A percentile compares a stretch with the other conserved stretches of the same genome.
Evolutionary conservation across 2,113 vertebrate genomes (phyloP).

Genomic region (Perognathus longimembris): DNA sequence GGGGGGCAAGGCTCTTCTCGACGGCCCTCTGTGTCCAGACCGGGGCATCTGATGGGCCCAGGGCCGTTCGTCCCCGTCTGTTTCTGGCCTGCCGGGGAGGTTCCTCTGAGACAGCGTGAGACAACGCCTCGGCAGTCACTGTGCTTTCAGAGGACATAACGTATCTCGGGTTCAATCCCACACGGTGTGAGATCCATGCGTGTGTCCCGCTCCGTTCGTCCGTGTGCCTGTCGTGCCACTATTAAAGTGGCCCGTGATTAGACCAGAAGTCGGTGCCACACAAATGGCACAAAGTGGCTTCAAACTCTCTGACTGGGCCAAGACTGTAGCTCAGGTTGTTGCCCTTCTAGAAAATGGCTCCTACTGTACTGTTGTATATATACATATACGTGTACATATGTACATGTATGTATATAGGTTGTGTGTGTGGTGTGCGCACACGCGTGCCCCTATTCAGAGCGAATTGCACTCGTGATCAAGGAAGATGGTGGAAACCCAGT

Average conservation of each 20-base stretch:
- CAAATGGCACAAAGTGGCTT: slow-evolving; percentile 20
- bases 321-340: not conserved
- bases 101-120: slow-evolving; percentile 70
- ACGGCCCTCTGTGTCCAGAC: not conserved
- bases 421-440: no score
- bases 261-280: not conserved
- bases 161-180: slow-evolving; percentile 75
- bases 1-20: not conserved
- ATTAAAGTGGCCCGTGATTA: slow-evolving; percentile 59
- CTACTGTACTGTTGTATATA: no score
- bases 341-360: not conserved
- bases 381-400: no score
- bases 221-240: slow-evolving; percentile 33
- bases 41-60: slow-evolving; percentile 46
- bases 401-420: no score
- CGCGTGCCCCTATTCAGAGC: no score
- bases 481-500: no score
- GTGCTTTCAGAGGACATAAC: slow-evolving; percentile 71
- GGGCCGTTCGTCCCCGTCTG: slow-evolving; percentile 76
- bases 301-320: not conserved
- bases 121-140: slow-evolving; percentile 73
- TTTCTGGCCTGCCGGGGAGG: slow-evolving; percentile 70
- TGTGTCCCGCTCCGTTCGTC: slow-evolving; percentile 19
- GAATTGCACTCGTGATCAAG: no score
- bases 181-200: slow-evolving; percentile 61